Evolutionary conservation across 2,888 invertebrate species (phyloP).

Genomic region (Darwinula stevensoni): DNA sequence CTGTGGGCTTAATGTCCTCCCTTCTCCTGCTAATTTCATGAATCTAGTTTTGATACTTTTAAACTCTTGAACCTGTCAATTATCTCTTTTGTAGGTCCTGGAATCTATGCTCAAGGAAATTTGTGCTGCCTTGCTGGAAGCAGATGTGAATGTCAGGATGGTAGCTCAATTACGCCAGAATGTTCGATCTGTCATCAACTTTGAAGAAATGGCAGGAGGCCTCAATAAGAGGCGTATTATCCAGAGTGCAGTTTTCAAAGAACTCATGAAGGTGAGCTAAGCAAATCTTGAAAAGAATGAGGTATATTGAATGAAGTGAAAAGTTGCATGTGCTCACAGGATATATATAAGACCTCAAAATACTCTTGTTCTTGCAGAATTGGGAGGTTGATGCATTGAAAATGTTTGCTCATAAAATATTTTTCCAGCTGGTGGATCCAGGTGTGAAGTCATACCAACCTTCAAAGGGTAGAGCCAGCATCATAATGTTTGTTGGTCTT

Average conservation of each 20-base stretch:
- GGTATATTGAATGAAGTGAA: no score
- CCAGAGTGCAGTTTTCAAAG: conserved; percentile 89
- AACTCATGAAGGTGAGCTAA: conserved; percentile 58
- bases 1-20: no score
- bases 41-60: background rate
- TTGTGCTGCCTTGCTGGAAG: conserved; percentile 83
- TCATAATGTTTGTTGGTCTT: conserved; percentile 97
- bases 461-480: conserved; percentile 69
- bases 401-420: conserved; percentile 6
- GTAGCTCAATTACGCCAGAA: conserved; percentile 89
- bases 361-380: background rate
- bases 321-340: no score
- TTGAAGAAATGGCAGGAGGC: conserved; percentile 93
- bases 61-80: background rate
- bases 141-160: conserved; percentile 75
- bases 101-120: conserved; percentile 99
- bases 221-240: conserved; percentile 95
- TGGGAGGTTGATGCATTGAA: background rate
- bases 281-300: no score
- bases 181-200: conserved; percentile 84
- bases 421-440: conserved; percentile 61
- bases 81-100: conserved; percentile 34
- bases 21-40: no score
- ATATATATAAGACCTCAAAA: no score
- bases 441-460: conserved; percentile 91